These are phyloP conservation scores for Chlorospingus semifuscus DNA, from an alignment of 2,797 vertebrate genomes.

Conservation along the genomic window DNA sequence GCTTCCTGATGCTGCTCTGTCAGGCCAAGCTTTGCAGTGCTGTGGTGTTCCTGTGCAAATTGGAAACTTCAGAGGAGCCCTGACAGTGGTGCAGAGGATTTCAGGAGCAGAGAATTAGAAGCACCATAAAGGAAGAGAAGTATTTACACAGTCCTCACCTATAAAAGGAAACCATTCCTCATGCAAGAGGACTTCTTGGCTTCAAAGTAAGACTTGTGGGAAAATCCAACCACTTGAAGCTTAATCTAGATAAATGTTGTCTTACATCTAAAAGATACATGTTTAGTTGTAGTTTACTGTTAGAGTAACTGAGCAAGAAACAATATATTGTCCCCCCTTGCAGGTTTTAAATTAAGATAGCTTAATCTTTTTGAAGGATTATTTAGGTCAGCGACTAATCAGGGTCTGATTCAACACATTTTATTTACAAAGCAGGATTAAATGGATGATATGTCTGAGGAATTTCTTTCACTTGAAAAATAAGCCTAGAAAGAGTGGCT, in stretches of 20 bases:
- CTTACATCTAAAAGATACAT: neutral
- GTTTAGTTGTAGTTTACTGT: neutral
- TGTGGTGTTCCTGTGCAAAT: neutral
- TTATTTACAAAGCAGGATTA: constrained; percentile 21
- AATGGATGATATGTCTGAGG: neutral
- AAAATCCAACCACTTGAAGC: neutral
- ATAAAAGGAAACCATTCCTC: neutral
- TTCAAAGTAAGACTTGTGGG: neutral
- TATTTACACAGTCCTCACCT: too few species aligned
- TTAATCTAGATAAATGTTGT: neutral
- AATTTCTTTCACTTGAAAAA: constrained; percentile 21
- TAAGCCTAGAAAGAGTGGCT: neutral
- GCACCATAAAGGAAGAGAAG: neutral
- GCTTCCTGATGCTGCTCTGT: neutral
- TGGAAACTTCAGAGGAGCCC: neutral
- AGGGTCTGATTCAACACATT: neutral
- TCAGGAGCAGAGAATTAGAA: neutral
- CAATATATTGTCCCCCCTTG: neutral
- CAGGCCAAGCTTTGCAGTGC: neutral
- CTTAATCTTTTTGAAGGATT: constrained; percentile 22
- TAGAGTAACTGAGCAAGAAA: neutral
- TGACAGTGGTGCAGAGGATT: neutral
- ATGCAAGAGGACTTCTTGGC: neutral
- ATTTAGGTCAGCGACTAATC: constrained; percentile 42
- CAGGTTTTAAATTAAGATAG: neutral